Conservation (phyloP, 2,113 vertebrate species). For the Notiomystis cincta region DNA sequence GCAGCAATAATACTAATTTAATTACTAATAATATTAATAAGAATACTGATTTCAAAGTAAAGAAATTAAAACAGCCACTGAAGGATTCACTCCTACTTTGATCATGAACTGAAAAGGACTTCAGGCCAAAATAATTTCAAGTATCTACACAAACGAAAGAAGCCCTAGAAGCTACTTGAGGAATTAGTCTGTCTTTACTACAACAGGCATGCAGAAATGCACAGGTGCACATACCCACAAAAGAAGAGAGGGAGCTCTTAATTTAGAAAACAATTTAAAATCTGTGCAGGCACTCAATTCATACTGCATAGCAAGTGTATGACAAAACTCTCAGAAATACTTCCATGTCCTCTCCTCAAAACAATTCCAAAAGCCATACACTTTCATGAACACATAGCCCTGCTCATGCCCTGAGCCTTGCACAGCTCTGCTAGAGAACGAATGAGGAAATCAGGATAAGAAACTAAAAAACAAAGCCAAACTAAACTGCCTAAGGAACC, state of each 20-base stretch:
- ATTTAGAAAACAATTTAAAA: slow-evolving; percentile 7
- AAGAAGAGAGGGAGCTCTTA: not conserved
- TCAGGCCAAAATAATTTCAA: not conserved
- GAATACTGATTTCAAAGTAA: not conserved
- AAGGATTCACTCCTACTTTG: not conserved
- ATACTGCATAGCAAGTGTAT: not conserved
- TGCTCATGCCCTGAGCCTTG: accelerated
- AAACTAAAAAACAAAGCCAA: not conserved
- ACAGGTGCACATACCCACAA: not conserved
- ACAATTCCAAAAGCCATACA: not conserved
- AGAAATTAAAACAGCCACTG: not conserved
- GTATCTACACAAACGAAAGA: not conserved
- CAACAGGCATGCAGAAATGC: not conserved
- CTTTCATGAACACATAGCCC: not conserved
- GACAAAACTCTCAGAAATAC: not conserved
- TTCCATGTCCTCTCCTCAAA: not conserved
- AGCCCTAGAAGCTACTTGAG: not conserved
- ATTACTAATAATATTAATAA: not conserved
- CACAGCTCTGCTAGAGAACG: not conserved
- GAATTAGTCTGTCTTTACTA: not conserved
- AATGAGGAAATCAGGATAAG: not conserved
- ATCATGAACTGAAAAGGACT: not conserved
- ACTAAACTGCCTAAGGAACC: not conserved
- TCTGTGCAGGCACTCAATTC: not conserved
- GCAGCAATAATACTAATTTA: not conserved